These are phyloP conservation scores for Accipiter virgatus DNA, from an alignment of 2,113 vertebrate genomes.

Conservation along the genomic window DNA sequence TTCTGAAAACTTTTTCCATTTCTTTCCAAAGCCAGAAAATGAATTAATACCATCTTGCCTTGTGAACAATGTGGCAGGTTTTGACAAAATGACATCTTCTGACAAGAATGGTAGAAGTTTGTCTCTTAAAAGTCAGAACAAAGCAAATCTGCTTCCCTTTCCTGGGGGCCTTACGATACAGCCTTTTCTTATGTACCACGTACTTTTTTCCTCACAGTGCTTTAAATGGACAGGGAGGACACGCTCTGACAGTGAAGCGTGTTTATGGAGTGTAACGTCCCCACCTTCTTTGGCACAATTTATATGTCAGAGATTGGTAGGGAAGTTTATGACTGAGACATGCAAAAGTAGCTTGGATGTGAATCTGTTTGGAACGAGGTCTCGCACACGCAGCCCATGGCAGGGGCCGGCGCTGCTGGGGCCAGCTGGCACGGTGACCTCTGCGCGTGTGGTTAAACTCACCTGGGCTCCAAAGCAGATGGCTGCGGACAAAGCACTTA, in stretches of 20 bases:
- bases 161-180: background rate
- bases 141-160: background rate
- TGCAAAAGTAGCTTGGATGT: background rate
- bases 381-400: rapidly evolving
- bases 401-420: rapidly evolving
- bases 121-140: background rate
- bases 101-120: background rate
- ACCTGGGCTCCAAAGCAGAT: background rate
- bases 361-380: background rate
- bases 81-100: background rate
- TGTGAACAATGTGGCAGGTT: background rate
- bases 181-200: rapidly evolving
- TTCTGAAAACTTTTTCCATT: background rate
- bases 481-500: background rate
- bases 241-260: rapidly evolving
- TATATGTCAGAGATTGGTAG: background rate
- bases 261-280: background rate
- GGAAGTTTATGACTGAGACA: background rate
- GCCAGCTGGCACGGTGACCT: background rate
- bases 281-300: background rate
- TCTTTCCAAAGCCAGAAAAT: background rate
- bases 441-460: background rate
- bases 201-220: background rate
- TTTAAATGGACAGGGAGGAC: background rate
- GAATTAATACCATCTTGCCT: background rate